Percentiles rank a stretch among this genome's conserved stretches.
These are phyloP conservation scores for Microcebus jonahi DNA, from an alignment of 2,113 vertebrate genomes.

Conservation along the genomic window DNA sequence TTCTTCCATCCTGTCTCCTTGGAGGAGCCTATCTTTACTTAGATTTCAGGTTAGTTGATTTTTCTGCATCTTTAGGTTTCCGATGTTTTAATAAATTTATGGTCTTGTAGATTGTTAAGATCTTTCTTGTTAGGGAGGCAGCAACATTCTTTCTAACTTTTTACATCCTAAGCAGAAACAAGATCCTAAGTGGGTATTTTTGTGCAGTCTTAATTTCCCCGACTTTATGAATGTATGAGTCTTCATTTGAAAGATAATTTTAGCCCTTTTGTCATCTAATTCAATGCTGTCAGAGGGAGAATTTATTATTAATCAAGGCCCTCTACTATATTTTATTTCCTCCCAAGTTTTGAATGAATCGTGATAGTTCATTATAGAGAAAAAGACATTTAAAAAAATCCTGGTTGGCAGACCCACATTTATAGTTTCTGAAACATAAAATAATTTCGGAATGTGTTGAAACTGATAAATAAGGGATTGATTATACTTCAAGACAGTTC, in stretches of 20 bases:
- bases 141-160: neutral
- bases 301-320: conserved; percentile 80
- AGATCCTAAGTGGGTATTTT: conserved; percentile 71
- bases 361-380: conserved; percentile 60
- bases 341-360: conserved; percentile 63
- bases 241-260: conserved; percentile 80
- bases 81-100: neutral
- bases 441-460: neutral
- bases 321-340: conserved; percentile 78
- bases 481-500: neutral
- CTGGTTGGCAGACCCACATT: neutral
- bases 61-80: neutral
- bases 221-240: conserved; percentile 67
- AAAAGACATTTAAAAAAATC: conserved; percentile 60
- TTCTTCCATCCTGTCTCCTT: neutral
- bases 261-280: conserved; percentile 76
- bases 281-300: conserved; percentile 73
- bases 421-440: conserved; percentile 28
- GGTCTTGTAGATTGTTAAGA: neutral
- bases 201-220: conserved; percentile 70
- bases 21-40: neutral
- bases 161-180: neutral
- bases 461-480: neutral
- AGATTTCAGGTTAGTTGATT: neutral
- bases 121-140: neutral